Evolutionary conservation across 1,140 invertebrate species (phyloP).

Genomic region (Brachionus manjavacas): DNA sequence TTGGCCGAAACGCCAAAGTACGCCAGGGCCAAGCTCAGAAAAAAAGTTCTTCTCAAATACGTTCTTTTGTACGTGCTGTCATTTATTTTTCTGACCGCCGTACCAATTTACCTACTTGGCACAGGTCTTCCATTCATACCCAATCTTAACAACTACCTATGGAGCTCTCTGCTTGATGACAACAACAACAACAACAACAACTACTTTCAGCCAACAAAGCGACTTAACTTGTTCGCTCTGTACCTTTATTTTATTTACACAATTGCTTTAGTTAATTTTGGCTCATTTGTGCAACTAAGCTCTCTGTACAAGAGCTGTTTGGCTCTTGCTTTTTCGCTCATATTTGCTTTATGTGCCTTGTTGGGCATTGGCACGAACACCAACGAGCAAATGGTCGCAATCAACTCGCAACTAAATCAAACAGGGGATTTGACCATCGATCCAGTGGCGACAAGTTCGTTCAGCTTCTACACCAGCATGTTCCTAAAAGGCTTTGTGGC

Average conservation of each 20-base stretch:
- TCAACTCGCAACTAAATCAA: neutral
- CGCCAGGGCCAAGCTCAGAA: neutral
- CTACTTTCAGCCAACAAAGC: neutral
- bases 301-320: neutral
- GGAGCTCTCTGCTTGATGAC: neutral
- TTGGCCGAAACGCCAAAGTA: neutral
- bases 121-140: neutral
- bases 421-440: neutral
- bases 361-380: neutral
- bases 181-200: neutral
- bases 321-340: neutral
- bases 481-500: neutral
- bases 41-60: neutral
- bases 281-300: conserved; percentile 30
- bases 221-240: neutral
- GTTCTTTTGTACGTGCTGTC: neutral
- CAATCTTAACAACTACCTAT: neutral
- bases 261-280: neutral
- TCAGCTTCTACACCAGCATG: neutral
- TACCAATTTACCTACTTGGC: neutral
- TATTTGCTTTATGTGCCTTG: neutral
- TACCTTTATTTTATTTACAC: neutral
- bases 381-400: neutral
- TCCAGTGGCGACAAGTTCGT: neutral
- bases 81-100: neutral